Evolutionary conservation across 35 echinoderm and acorn worm genomes (phyloP), one percentile per base, ranked within the genome.

Genomic region (Anneissia japonica): DNA sequence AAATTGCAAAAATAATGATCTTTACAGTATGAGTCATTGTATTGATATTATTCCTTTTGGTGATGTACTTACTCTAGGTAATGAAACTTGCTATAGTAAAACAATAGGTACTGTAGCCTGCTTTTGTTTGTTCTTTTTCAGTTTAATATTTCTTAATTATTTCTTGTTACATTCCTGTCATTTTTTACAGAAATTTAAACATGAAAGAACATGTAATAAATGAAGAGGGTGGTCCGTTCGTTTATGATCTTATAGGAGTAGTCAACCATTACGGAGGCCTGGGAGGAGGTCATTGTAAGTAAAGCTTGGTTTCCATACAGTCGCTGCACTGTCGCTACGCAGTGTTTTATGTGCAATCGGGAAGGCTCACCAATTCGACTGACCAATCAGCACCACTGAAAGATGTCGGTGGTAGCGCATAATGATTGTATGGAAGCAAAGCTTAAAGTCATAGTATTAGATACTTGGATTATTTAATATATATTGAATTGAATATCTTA

Each of bases 211-310:
- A 89, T 90, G 80, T 99, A 36, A 81, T 85, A 36, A 87, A 89
- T 74, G 73, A 89, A 3, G 85, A 91, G 35, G 89, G 83, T 29
- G 88, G 89, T 28, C 88, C 83, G 0, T 94, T 91, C 74, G 38
- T 81, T 36, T 99, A 91, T 80, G 92, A 99, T 77, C 75, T 99
- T 13, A 84, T 94, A 37, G 92, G 92, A 39, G 96, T 99, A 3
- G 83, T 82, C 21, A 99, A 99, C 74, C 96, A 99, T 64, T 99
- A 91, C 81, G 96, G 96, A 75, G 96, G 96, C 39, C 86, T 99
- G 28, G 96, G 96, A 74, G 96, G 96, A 30, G 96, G 96, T 46
- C 96, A 99, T 75, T 99, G 94, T 97, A 88, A 97, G 94, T 97
- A 89, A 19, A n/a, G 30, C 12, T 76, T 77, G 51, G 28, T 64